These are phyloP conservation scores for Tanypteryx hageni DNA, from an alignment of 2,888 invertebrate genomes.

Conservation along the genomic window DNA sequence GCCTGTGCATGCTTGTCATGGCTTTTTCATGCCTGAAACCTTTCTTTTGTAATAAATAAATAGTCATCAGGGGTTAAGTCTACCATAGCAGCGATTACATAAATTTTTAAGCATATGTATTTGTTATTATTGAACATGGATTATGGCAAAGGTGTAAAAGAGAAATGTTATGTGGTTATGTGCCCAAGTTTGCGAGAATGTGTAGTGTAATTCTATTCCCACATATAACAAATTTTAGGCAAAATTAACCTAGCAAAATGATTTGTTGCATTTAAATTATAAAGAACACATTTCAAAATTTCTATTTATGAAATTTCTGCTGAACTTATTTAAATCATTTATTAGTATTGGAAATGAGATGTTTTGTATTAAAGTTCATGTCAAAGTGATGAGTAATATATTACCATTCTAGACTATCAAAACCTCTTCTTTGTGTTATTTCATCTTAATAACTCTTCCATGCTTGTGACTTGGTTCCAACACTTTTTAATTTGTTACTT, in stretches of 20 bases:
- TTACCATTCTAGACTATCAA: constrained; percentile 1
- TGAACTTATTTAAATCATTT: constrained; percentile 6
- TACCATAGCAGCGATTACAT: neutral
- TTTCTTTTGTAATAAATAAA: neutral
- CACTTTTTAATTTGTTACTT: constrained; percentile 45
- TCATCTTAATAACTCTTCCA: neutral
- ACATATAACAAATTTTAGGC: constrained; percentile 6
- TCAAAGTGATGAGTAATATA: neutral
- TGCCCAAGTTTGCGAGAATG: constrained; percentile 33
- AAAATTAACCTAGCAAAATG: constrained; percentile 3
- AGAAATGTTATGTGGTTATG: neutral
- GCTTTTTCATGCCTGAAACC: neutral
- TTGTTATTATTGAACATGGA: constrained; percentile 26
- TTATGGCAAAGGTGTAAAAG: constrained; percentile 42
- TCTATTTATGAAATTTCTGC: neutral
- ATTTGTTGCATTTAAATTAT: constrained; percentile 56
- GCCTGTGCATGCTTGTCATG: neutral
- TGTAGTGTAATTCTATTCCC: constrained; percentile 7
- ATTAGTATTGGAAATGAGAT: neutral
- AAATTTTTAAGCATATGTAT: constrained; percentile 12
- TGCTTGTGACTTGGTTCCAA: neutral
- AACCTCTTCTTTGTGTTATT: neutral
- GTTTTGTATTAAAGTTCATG: constrained; percentile 19
- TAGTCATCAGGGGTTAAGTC: neutral
- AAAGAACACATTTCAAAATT: constrained; percentile 3